Evolutionary conservation across 2,888 invertebrate species (phyloP).

Genomic region (Cotesia congregata): DNA sequence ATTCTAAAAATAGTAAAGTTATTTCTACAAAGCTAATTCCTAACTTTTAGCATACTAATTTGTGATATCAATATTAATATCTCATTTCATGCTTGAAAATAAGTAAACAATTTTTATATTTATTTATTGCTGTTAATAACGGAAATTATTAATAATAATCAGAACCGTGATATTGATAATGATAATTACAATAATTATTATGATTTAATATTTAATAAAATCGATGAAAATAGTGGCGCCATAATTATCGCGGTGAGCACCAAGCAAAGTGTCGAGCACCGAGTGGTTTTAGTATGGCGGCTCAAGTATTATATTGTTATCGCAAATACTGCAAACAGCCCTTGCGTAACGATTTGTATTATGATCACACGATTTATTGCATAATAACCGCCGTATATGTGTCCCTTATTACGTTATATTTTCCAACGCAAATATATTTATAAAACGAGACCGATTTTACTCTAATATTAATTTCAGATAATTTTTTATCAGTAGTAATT

Average conservation of each 20-base stretch:
- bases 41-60: neutral
- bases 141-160: too few relatives aligned
- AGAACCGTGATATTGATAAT: too few relatives aligned
- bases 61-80: neutral
- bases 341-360: slow-evolving; percentile 49
- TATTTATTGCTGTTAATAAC: too few relatives aligned
- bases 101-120: too few relatives aligned
- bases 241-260: neutral
- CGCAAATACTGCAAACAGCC: slow-evolving; percentile 35
- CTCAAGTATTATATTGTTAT: slow-evolving; percentile 34
- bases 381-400: slow-evolving; percentile 55
- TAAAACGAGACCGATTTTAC: neutral
- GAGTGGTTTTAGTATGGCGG: neutral
- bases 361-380: slow-evolving; percentile 54
- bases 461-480: neutral
- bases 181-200: neutral
- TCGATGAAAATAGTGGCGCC: neutral
- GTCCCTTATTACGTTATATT: slow-evolving; percentile 47
- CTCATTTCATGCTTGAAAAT: neutral
- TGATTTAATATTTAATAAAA: neutral
- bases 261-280: neutral
- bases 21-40: slow-evolving; percentile 34
- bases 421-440: slow-evolving; percentile 15
- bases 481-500: neutral
- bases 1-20: slow-evolving; percentile 32